A percentile compares a stretch with the other conserved stretches of the same genome.
phyloP scores from a whole-genome alignment of 2,888 invertebrate genomes.

The Dryobotodes eremita region DNA sequence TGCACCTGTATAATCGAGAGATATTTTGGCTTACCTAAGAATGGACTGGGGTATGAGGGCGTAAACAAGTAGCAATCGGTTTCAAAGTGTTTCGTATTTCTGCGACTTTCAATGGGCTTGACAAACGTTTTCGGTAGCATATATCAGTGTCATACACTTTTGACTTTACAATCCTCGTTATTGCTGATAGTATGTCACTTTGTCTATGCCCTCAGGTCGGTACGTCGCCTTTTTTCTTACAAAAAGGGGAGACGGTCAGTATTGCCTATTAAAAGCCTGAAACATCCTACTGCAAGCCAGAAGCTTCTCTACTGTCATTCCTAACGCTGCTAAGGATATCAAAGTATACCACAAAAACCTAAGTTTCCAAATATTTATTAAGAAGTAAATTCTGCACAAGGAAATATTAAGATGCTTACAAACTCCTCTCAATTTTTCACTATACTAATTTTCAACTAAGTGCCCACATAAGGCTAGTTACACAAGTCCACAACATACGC shows the following conservation, averaged over 20 bases:
- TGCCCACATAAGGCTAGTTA: constrained; percentile 18
- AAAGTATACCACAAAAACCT: background rate
- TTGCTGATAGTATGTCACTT: background rate
- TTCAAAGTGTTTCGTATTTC: background rate
- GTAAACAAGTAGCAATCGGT: background rate
- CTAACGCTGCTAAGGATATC: background rate
- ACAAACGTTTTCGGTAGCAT: background rate
- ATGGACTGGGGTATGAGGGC: background rate
- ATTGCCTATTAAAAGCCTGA: background rate
- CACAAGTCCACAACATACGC: constrained; percentile 22
- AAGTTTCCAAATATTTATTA: background rate
- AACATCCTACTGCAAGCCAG: background rate
- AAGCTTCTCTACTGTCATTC: background rate
- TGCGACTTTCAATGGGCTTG: no score
- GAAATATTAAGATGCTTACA: background rate
- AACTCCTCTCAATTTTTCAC: background rate
- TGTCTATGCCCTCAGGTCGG: no score
- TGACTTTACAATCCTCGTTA: background rate
- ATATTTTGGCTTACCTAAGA: background rate
- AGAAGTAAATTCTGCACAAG: background rate
- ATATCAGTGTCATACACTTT: background rate
- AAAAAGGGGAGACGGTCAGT: no score
- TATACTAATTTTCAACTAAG: background rate
- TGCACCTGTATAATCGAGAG: background rate
- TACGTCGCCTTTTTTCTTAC: background rate